Conservation (phyloP, 2,113 vertebrate species). For the Deroptyus accipitrinus region DNA sequence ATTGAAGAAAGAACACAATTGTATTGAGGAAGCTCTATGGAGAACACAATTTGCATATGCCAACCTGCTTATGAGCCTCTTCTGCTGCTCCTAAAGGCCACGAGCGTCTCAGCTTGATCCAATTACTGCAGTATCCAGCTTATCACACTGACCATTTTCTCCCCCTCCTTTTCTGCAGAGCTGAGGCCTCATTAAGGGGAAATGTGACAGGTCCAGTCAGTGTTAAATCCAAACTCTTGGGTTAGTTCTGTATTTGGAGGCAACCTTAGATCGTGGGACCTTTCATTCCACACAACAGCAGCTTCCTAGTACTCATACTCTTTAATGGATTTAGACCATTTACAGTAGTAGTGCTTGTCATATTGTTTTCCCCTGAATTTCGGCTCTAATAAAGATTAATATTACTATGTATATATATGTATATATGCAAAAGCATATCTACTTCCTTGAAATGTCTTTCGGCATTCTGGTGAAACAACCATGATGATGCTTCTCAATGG, state of each 20-base stretch:
- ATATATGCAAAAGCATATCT: background rate
- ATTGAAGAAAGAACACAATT: background rate
- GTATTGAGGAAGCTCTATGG: background rate
- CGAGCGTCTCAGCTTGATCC: constrained; percentile 45
- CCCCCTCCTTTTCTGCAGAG: constrained; percentile 17
- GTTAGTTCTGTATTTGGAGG: constrained; percentile 40
- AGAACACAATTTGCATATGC: constrained; percentile 33
- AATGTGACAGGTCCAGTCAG: constrained; percentile 53
- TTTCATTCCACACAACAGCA: background rate
- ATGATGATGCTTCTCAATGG: background rate
- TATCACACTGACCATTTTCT: background rate
- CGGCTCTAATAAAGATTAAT: background rate
- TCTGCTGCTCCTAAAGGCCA: constrained; percentile 38
- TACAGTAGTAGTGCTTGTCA: background rate
- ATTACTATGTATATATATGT: background rate
- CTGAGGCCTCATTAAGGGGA: constrained; percentile 65
- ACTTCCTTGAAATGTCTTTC: background rate
- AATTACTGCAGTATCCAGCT: constrained; percentile 47
- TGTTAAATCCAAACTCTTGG: background rate
- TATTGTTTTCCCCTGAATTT: background rate
- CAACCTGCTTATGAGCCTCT: constrained; percentile 24
- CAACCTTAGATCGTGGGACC: constrained; percentile 7
- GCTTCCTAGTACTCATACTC: background rate
- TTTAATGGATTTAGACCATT: background rate
- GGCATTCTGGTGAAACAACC: background rate